A percentile compares a stretch with the other conserved stretches of the same genome.
Evolutionary conservation across 1,140 invertebrate species (phyloP).

Genomic region (Pogonomyrmex barbatus): DNA sequence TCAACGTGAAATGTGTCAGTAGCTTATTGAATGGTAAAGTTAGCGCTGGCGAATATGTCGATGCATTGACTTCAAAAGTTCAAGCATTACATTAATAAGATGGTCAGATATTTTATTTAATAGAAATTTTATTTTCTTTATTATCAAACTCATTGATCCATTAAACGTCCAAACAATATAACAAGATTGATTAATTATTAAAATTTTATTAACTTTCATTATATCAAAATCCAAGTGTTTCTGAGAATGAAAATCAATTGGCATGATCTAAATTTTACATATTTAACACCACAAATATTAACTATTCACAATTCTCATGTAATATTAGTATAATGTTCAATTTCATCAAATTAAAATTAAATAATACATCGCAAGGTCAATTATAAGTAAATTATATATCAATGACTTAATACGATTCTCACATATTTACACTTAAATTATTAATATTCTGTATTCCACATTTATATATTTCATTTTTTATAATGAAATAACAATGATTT

Average conservation of each 20-base stretch:
- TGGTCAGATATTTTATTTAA: constrained; percentile 19
- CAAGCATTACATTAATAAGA: constrained; percentile 35
- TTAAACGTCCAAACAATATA: constrained; percentile 9
- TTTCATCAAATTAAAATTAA: constrained; percentile 3
- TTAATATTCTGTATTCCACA: background rate
- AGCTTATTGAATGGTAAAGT: constrained; percentile 51
- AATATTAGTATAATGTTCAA: background rate
- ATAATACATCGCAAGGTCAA: constrained; percentile 2
- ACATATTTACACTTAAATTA: constrained; percentile 17
- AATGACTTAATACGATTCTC: background rate
- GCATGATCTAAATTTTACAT: background rate
- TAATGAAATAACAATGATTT: constrained; percentile 12
- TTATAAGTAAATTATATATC: constrained; percentile 28
- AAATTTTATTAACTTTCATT: constrained; percentile 9
- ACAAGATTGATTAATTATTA: background rate
- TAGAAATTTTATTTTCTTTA: background rate
- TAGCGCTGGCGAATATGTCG: constrained; percentile 21
- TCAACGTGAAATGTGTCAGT: constrained; percentile 30
- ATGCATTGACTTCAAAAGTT: constrained; percentile 39
- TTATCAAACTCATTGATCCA: background rate
- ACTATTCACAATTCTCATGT: background rate
- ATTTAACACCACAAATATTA: background rate
- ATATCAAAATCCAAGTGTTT: background rate
- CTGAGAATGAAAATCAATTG: constrained; percentile 1
- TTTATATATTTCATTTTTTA: background rate